Conservation (phyloP, 2,888 invertebrate genomes). For the Phragmatobia fuliginosa region DNA sequence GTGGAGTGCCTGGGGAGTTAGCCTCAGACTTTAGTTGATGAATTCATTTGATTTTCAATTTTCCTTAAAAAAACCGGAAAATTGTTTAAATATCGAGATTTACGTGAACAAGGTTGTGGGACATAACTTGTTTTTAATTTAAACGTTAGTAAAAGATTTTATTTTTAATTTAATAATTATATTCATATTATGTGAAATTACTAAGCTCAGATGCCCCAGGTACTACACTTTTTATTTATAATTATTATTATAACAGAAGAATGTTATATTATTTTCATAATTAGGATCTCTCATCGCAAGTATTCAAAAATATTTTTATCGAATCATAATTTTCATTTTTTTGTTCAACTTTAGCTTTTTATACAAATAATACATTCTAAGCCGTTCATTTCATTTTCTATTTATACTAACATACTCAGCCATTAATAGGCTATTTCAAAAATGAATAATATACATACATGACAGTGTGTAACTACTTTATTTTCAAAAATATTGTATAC, state of each 20-base stretch:
- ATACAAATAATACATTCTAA: conserved; percentile 30
- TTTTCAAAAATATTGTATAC: conserved; percentile 43
- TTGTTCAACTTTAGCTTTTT: conserved; percentile 34
- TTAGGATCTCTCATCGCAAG: conserved; percentile 17
- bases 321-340: conserved; percentile 28
- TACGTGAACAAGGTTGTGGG: too few relatives aligned
- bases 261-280: conserved; percentile 21
- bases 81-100: too few relatives aligned
- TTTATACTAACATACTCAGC: conserved; percentile 33
- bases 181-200: not conserved
- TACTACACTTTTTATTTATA: not conserved
- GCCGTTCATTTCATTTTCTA: conserved; percentile 28
- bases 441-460: conserved; percentile 29
- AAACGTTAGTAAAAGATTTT: too few relatives aligned
- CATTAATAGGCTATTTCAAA: conserved; percentile 24
- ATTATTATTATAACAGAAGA: conserved; percentile 12
- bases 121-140: too few relatives aligned
- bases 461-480: conserved; percentile 26
- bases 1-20: not conserved
- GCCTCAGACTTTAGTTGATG: not conserved
- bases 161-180: not conserved
- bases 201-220: not conserved
- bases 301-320: conserved; percentile 21
- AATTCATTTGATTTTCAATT: not conserved
- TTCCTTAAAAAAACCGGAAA: too few relatives aligned